Base-by-base conservation (phyloP, 2,113 vertebrate genomes). In the Hippocampus comes region DNA sequence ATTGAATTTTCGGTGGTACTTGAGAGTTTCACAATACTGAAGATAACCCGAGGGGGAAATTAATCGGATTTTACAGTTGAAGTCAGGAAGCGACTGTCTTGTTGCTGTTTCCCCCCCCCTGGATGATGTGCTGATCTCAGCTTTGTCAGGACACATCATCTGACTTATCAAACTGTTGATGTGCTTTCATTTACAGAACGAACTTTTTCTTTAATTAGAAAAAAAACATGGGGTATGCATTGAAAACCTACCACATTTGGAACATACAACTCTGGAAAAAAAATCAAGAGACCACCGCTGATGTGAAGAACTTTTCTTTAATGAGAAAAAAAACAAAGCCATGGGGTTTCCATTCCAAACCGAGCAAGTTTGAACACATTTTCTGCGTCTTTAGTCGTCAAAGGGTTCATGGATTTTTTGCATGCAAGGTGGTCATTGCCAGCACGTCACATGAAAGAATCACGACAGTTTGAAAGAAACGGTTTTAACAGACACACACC, bases 71-170 rank as follows among this genome's bases (percentile, higher is more conserved):
- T 70, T 84, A 82, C 83, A 87, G 77, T 80, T 84, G 7, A 67
- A 4, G 56, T 79, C 87, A 23, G 1, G 10, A 57, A 74, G 89
- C 83, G 78, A 8, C 79, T 76, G 73, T 70, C 67, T 71, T 77
- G 74, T 84, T 71, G 74, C 12, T 75, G 78, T 83, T 84, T 63
- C 66, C 78, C 85, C 73, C 85, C 73, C 83, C 81, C 78, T 49
- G 74, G 84, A 87, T 86, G 78, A 73, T 18, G 57, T 59, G 23
- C 59, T 84, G 82, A 89, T 86, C 81, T 86, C 78, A 89, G 87
- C 80, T 75, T 70, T 73, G 42, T 43, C 42, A 38, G 77, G 79
- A 89, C 81, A 38, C 30, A 1, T 34, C 30, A 34, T 5, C 4
- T 34, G 5, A 34, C 30, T 34, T 34, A 34, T 34, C 30, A 34